A percentile compares a stretch with the other conserved stretches of the same genome.
Evolutionary conservation across 2,113 vertebrate species (phyloP).

Genomic region (Pelecanus crispus): DNA sequence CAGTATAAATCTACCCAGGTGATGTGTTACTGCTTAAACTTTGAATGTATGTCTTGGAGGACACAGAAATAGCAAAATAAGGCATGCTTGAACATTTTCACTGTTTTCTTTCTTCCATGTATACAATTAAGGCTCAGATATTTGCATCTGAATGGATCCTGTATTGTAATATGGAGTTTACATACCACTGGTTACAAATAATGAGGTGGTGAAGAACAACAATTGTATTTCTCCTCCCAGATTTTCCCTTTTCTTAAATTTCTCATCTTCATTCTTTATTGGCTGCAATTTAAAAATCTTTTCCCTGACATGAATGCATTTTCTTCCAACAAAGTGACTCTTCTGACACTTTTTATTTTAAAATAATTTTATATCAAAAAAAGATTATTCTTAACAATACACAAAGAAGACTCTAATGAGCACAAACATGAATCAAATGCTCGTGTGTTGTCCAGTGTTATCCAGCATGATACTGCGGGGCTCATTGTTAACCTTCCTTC

Average conservation of each 20-base stretch:
- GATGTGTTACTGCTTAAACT: conserved; percentile 13
- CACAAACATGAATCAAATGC: neutral
- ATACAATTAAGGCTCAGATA: conserved; percentile 60
- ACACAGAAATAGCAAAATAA: neutral
- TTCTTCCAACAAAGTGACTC: neutral
- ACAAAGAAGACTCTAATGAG: neutral
- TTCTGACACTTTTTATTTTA: neutral
- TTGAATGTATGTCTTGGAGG: neutral
- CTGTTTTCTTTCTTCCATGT: conserved; percentile 42
- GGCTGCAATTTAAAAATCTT: conserved; percentile 18
- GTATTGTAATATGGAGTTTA: conserved; percentile 53
- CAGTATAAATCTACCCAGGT: conserved; percentile 25
- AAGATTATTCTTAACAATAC: neutral
- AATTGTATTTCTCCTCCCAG: conserved; percentile 2
- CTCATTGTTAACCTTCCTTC: neutral
- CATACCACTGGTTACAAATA: conserved; percentile 54
- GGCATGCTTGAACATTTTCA: conserved; percentile 45
- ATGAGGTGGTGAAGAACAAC: conserved; percentile 35
- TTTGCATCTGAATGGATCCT: conserved; percentile 70
- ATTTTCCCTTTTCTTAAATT: conserved; percentile 10
- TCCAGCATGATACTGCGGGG: neutral
- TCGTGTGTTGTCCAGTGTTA: neutral
- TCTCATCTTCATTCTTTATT: neutral
- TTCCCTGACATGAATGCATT: conserved; percentile 12
- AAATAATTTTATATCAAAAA: neutral